Base-by-base conservation (phyloP, 2,113 vertebrate genomes). In the Pseudorhombus dupliciocellatus region DNA sequence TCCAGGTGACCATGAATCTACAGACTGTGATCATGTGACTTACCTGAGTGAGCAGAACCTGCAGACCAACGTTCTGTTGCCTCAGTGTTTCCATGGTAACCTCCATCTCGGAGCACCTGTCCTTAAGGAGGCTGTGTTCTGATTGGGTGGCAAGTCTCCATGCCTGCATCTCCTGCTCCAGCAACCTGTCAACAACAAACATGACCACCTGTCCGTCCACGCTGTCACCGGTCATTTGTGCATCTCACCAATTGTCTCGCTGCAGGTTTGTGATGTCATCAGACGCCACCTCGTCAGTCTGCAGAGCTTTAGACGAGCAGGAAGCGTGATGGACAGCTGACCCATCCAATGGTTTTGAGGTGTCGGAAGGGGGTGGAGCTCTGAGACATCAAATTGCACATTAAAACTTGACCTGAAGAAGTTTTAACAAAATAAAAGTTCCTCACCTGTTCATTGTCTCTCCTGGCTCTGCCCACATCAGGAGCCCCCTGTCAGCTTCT, bases 101-200 rank as follows among this genome's bases (percentile, higher is more conserved):
- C 83, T 96, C 95, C 84, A 96, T 88, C 79, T 89, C 79, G 4
- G 77, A 78, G 44, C 77, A 94, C 83, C 87, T 92, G 70, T 94
- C 90, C 85, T 95, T 91, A 70, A 97, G 92, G 60, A 70, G 66
- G 37, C 84, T 63, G 1, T 91, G 91, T 55, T 95, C 89, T 24
- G 93, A 90, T 83, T 92, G 92, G 34, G 94, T 77, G n/a, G 93
- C 83, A 18, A 90, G 75, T 70, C 88, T 93, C 93, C 88, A 90
- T 0, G 73, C 90, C 74, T 88, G 87, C 72, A 96, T 81, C 56
- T 95, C 85, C 53, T 94, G 92, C 78, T 94, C 94, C 79, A 96
- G 73, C 60, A 94, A 65, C 85, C 96, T 97, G 81, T 8, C 21
- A 3, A 60, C 2, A 34, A 42, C 3, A 37, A 10, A 4, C 34